Evolutionary conservation across 1,140 invertebrate genomes (phyloP), one percentile per base, ranked within the genome.

Genomic region (Cataglyphis hispanica): DNA sequence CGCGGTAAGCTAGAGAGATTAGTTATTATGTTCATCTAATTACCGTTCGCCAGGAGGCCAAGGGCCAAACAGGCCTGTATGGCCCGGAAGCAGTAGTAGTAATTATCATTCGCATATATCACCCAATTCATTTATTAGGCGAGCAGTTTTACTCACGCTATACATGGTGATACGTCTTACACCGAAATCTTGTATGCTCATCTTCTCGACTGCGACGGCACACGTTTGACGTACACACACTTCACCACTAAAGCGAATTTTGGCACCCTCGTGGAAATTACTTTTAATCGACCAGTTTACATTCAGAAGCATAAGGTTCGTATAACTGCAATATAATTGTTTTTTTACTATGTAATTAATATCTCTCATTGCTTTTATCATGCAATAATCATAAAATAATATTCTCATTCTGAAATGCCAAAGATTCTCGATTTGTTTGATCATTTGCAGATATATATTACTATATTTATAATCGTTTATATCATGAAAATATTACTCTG

Each of bases 171-270:
- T 40, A 56, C 81, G 31, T 83, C 95, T 87, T 98, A 98, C 93
- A 96, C 96, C 0, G 97, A 98, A 95, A 96, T 98, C 75, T 95
- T 98, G 43, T 98, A 98, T 91, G 97, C 97, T 13, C 97, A 98
- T 95, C 95, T 98, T 43, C 95, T 97, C 85, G 97, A 98, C 94
- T 96, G 96, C 37, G 97, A 97, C 92, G 97, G 97, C 10, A 97
- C 96, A 53, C 94, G 97, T 3, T 95, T 98, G 78, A 97, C 97
- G 1, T 98, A 98, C 92, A 98, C 97, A 10, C 97, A 98, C 93
- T 98, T 97, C 91, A 97, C 97, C 56, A 97, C 96, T 81, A 96
- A 97, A 86, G 97, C 92, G 34, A 91, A 88, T 67, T 93, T 96
- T 91, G 95, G 96, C 50, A 96, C 96, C 50, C 94, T 97, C 84